phyloP scores from a whole-genome alignment of 2,888 invertebrate genomes.

The Smittia aterrima region DNA sequence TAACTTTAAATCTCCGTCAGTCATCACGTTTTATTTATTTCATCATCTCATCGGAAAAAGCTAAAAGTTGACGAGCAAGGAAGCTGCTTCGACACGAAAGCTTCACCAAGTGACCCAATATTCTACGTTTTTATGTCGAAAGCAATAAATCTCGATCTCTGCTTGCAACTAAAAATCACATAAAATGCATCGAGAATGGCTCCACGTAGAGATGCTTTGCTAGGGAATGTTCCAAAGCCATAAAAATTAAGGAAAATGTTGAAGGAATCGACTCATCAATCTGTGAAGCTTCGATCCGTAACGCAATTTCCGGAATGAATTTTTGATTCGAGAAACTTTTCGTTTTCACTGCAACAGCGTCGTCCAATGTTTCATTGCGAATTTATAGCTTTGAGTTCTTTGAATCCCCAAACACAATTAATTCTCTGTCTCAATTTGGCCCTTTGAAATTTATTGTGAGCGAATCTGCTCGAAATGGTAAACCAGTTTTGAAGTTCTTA shows the following conservation, averaged over 20 bases:
- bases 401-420: background rate
- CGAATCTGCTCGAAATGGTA: background rate
- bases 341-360: background rate
- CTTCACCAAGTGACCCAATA: background rate
- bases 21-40: background rate
- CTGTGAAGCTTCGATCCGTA: background rate
- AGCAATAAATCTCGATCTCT: background rate
- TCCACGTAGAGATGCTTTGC: too few species aligned
- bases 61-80: too few species aligned
- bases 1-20: too few species aligned
- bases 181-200: background rate
- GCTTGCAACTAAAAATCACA: background rate
- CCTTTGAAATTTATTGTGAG: background rate
- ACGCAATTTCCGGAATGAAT: background rate
- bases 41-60: background rate
- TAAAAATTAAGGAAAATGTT: background rate
- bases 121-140: constrained; percentile 27
- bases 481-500: background rate
- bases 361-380: background rate
- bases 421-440: background rate
- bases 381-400: background rate
- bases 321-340: background rate
- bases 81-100: too few species aligned
- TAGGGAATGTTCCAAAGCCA: background rate
- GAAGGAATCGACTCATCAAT: background rate